Evolutionary conservation across 2,888 invertebrate genomes (phyloP).

Genomic region (Nasonovia ribisnigri): DNA sequence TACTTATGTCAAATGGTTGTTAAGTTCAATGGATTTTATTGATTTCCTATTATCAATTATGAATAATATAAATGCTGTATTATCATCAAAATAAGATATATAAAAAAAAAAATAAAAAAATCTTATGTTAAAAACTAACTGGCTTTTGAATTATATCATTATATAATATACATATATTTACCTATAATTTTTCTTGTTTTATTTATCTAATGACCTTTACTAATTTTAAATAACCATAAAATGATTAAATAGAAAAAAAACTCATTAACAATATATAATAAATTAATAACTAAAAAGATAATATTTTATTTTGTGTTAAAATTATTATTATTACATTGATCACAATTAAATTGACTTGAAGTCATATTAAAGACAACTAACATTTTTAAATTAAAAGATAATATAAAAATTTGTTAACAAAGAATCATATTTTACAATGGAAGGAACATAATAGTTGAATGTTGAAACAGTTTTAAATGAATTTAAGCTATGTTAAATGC

Average conservation of each 20-base stretch:
- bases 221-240: not conserved
- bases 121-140: too few species aligned
- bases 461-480: not conserved
- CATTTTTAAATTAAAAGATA: not conserved
- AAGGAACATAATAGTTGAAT: constrained; percentile 15
- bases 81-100: too few species aligned
- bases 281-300: not conserved
- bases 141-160: not conserved
- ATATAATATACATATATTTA: too few species aligned
- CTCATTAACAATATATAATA: not conserved
- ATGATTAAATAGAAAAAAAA: not conserved
- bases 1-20: not conserved
- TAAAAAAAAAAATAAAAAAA: too few species aligned
- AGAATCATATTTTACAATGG: not conserved
- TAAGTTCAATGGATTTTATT: not conserved
- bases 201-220: not conserved
- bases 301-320: not conserved
- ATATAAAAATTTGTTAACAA: not conserved
- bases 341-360: not conserved
- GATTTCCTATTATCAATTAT: not conserved
- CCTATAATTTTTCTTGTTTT: not conserved
- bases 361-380: constrained; percentile 12
- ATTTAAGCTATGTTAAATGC: not conserved
- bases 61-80: not conserved
- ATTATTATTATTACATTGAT: not conserved